Percentiles rank a stretch among this genome's conserved stretches.
These are phyloP conservation scores for Circaetus gallicus DNA, from an alignment of 2,113 vertebrate species.

Conservation along the genomic window DNA sequence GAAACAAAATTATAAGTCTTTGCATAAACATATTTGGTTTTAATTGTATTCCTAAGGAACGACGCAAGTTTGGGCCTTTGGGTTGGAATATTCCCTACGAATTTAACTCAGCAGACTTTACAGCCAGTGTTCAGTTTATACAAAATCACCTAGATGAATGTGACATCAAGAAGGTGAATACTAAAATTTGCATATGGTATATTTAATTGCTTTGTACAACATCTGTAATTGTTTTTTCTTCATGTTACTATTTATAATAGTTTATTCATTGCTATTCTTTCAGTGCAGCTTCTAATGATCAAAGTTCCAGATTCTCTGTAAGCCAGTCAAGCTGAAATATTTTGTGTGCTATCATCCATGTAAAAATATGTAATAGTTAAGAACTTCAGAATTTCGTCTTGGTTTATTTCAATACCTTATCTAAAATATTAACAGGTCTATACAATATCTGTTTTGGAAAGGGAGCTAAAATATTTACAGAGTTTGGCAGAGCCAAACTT, in stretches of 20 bases:
- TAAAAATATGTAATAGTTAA: not conserved
- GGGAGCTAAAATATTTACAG: not conserved
- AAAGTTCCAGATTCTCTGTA: not conserved
- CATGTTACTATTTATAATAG: not conserved
- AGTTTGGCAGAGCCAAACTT: not conserved
- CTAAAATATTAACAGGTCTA: not conserved
- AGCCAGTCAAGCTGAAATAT: not conserved
- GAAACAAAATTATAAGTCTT: not conserved
- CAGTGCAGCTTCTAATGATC: not conserved
- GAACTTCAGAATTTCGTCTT: not conserved
- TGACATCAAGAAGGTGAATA: slow-evolving; percentile 76
- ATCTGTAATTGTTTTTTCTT: not conserved
- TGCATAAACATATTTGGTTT: not conserved
- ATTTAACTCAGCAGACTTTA: slow-evolving; percentile 79
- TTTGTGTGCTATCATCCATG: not conserved
- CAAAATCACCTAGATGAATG: slow-evolving; percentile 79
- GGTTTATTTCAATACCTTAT: not conserved
- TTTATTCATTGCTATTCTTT: not conserved
- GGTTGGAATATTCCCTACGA: slow-evolving; percentile 84
- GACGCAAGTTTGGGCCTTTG: slow-evolving; percentile 78
- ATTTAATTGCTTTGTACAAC: not conserved
- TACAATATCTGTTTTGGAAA: not conserved
- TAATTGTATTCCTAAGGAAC: slow-evolving; percentile 68
- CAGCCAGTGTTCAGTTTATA: slow-evolving; percentile 77
- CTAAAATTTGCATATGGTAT: not conserved